phyloP scores from a whole-genome alignment of 1,140 invertebrate species.

The Solenopsis invicta region DNA sequence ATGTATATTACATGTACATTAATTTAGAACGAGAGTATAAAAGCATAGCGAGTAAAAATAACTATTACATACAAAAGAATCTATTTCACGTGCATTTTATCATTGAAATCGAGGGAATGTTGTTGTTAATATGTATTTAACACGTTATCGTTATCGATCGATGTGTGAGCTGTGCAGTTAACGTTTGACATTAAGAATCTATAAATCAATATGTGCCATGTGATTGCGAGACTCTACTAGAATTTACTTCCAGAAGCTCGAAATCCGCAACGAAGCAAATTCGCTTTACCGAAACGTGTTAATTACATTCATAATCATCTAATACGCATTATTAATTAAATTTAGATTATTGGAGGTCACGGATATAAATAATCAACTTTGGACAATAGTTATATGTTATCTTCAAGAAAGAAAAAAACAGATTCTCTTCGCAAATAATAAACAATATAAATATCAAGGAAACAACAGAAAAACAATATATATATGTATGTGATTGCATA shows the following conservation, averaged over 20 bases:
- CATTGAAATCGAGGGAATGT: constrained; percentile 37
- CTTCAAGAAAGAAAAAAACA: not conserved
- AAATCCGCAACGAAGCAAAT: constrained; percentile 3
- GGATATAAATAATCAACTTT: constrained; percentile 54
- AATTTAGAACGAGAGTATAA: constrained; percentile 59
- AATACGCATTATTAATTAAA: constrained; percentile 66
- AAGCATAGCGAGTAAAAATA: constrained; percentile 42
- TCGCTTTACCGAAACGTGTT: constrained; percentile 47
- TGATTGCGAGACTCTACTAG: constrained; percentile 31
- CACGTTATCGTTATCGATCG: constrained; percentile 57
- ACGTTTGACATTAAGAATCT: constrained; percentile 56
- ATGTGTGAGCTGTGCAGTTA: constrained; percentile 46
- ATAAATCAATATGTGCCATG: constrained; percentile 63
- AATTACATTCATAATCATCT: constrained; percentile 55
- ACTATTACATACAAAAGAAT: constrained; percentile 27
- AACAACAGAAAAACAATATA: constrained; percentile 16
- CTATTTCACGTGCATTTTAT: constrained; percentile 58
- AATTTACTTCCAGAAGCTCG: not conserved
- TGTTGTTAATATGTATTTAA: constrained; percentile 67
- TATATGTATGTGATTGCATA: constrained; percentile 41
- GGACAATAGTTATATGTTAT: constrained; percentile 52
- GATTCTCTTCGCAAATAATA: constrained; percentile 10
- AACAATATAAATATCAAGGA: constrained; percentile 22
- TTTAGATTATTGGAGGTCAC: constrained; percentile 56
- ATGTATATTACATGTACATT: constrained; percentile 73